Evolutionary conservation across 1,140 invertebrate genomes (phyloP).

Genomic region (Antheraea mylitta): DNA sequence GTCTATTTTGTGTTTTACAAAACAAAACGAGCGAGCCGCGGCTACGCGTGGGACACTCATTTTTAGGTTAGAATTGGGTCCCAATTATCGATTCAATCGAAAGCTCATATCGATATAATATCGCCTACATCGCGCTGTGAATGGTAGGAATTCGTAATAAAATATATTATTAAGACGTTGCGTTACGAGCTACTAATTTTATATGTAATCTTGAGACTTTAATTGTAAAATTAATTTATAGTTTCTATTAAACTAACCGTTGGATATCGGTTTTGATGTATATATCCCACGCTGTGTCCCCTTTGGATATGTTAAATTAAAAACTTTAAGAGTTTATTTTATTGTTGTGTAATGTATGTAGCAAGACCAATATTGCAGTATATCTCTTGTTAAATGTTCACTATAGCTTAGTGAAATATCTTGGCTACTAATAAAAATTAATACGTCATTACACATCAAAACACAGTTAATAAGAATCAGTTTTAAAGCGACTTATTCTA

Average conservation of each 20-base stretch:
- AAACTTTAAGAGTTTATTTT: no score
- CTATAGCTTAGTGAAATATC: no score
- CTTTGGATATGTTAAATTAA: neutral
- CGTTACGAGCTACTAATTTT: slow-evolving; percentile 2
- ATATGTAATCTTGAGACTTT: neutral
- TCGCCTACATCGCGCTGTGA: slow-evolving; percentile 36
- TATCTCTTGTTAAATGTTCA: no score
- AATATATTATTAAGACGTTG: slow-evolving; percentile 6
- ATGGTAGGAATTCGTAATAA: slow-evolving; percentile 35
- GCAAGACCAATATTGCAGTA: no score
- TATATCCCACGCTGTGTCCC: neutral
- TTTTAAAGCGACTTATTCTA: no score
- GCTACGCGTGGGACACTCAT: slow-evolving; percentile 47
- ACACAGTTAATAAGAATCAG: no score
- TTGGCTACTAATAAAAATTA: no score
- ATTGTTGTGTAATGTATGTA: no score
- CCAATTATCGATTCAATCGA: slow-evolving; percentile 50
- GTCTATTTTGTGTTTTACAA: slow-evolving; percentile 21
- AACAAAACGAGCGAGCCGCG: neutral
- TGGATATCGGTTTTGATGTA: neutral
- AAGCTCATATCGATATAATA: slow-evolving; percentile 39
- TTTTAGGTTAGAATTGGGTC: slow-evolving; percentile 56
- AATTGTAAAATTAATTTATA: neutral
- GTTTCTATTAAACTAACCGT: neutral
- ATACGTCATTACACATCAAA: no score